These are phyloP conservation scores for Acrobeloides nanus DNA, from an alignment of 2,888 invertebrate genomes.

Conservation along the genomic window DNA sequence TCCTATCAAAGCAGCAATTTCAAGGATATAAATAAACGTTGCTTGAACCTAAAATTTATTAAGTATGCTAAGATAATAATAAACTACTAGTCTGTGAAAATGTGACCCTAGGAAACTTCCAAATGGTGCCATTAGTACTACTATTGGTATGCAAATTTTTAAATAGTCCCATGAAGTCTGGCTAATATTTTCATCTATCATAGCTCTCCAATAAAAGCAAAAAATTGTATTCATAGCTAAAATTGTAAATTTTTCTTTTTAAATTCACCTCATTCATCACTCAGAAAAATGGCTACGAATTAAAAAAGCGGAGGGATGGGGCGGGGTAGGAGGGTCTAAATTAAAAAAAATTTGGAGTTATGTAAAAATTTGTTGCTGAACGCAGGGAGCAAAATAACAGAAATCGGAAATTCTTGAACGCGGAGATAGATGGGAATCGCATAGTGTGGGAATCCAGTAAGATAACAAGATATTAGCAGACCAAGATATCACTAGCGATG, in stretches of 20 bases:
- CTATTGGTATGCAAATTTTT: conserved; percentile 28
- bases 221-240: conserved; percentile 38
- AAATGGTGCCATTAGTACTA: conserved; percentile 36
- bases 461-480: too few relatives aligned
- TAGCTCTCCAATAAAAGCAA: conserved; percentile 46
- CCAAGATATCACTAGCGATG: too few relatives aligned
- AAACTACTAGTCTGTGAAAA: conserved; percentile 36
- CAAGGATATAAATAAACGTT: conserved; percentile 33
- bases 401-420: too few relatives aligned
- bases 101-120: conserved; percentile 46
- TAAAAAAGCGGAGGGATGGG: too few relatives aligned
- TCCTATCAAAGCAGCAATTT: conserved; percentile 29
- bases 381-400: too few relatives aligned
- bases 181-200: conserved; percentile 34
- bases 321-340: too few relatives aligned
- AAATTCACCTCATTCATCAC: too few relatives aligned
- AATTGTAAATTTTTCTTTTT: conserved; percentile 9
- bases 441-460: too few relatives aligned
- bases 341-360: conserved; percentile 1
- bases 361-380: neutral
- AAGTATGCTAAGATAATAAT: neutral
- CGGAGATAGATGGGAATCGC: too few relatives aligned
- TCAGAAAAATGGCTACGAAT: too few relatives aligned
- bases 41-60: conserved; percentile 25
- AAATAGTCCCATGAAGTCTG: conserved; percentile 40